Conservation (phyloP, 2,113 vertebrate genomes). For the Silurus meridionalis region DNA sequence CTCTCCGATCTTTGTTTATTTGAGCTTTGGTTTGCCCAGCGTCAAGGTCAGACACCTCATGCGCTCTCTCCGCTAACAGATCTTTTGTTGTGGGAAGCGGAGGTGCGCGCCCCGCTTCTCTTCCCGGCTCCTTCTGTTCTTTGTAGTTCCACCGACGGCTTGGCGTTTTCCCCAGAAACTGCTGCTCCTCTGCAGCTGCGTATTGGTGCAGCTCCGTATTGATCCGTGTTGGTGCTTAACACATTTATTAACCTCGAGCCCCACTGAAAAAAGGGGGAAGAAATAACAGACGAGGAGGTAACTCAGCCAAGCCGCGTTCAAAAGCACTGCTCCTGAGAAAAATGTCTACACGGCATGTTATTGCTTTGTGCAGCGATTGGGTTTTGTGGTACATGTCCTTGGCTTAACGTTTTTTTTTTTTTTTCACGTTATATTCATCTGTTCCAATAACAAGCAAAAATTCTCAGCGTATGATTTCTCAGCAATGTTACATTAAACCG, state of each 20-base stretch:
- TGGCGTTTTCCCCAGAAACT: constrained; percentile 10
- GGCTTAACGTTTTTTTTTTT: not conserved
- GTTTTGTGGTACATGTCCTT: not conserved
- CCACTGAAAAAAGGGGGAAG: not conserved
- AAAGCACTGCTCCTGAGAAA: not conserved
- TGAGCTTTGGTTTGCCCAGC: constrained; percentile 3
- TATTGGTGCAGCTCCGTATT: constrained; percentile 26
- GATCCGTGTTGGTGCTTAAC: constrained; percentile 31
- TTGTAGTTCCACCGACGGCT: not conserved
- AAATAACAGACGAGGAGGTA: not conserved
- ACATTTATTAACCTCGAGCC: constrained; percentile 1
- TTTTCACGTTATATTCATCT: not conserved
- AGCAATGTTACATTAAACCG: not conserved
- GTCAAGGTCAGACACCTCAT: constrained; percentile 32
- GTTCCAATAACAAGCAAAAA: not conserved
- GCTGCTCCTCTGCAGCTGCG: not conserved
- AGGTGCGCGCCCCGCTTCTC: not conserved
- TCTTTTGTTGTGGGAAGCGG: constrained; percentile 19
- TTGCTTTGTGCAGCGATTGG: constrained; percentile 4
- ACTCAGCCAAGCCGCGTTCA: not conserved
- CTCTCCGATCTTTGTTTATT: constrained; percentile 17
- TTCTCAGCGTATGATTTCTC: not conserved
- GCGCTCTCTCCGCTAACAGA: not conserved
- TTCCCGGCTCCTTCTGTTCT: constrained; percentile 6
- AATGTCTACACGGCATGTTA: not conserved